phyloP scores from a whole-genome alignment of 2,113 vertebrate species.

The Macquaria ambigua region DNA sequence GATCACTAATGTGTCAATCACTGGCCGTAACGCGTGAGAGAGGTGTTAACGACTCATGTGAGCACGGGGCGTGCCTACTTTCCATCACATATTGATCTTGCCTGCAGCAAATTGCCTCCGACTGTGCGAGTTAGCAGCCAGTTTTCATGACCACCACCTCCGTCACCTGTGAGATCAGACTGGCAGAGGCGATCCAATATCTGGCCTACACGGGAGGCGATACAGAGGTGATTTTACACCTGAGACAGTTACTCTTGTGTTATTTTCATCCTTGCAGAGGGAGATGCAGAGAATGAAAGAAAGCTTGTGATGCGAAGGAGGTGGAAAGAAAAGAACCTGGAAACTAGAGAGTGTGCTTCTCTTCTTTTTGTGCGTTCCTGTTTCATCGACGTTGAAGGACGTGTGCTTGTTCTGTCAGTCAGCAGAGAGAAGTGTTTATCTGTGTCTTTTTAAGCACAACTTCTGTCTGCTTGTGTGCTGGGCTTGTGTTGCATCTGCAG shows the following conservation, averaged over 20 bases:
- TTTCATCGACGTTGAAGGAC: conserved; percentile 44
- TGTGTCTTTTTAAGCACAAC: conserved; percentile 6
- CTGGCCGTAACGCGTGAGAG: not conserved
- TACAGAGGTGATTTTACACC: conserved; percentile 61
- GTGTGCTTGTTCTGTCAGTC: conserved; percentile 72
- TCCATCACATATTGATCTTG: conserved; percentile 56
- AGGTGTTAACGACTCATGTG: conserved; percentile 7
- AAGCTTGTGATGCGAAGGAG: conserved; percentile 17
- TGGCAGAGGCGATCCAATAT: conserved; percentile 55
- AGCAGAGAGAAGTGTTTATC: conserved; percentile 21
- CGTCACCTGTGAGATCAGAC: conserved; percentile 68
- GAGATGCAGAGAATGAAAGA: conserved; percentile 31
- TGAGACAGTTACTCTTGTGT: conserved; percentile 50
- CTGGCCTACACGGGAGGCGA: conserved; percentile 43
- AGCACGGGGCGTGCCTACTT: not conserved
- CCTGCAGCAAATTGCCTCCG: conserved; percentile 59
- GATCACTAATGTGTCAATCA: conserved; percentile 34
- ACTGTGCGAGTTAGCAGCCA: conserved; percentile 51
- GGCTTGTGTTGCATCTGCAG: conserved; percentile 36
- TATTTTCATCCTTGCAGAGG: conserved; percentile 39
- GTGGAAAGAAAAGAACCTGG: conserved; percentile 37
- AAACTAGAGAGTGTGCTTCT: conserved; percentile 69
- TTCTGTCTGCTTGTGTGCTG: conserved; percentile 39
- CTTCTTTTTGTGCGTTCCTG: conserved; percentile 59
- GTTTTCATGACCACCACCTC: conserved; percentile 79